Base-by-base conservation (phyloP, 2,888 invertebrate species). In the Chymomyza caudatula region DNA sequence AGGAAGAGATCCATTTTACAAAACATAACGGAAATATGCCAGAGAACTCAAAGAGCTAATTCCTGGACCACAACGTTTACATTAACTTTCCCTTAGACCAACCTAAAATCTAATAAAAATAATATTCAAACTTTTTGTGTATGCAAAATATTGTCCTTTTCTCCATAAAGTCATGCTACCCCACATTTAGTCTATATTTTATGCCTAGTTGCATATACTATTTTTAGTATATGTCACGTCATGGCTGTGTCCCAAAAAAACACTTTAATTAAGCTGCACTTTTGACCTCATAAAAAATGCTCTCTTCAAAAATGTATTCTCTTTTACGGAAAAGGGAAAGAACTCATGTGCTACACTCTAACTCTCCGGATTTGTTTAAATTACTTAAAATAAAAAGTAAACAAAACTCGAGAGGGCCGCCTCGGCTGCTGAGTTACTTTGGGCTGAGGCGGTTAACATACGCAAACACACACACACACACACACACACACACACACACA, bases 191-290 rank as follows among this genome's bases (percentile, higher is more conserved):
- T 11, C 0, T 37, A 11, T 11, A 37, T 37, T 37, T 37, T 11
- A 37, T 37, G 29, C 29, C 29, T 37, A 37, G 29, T 37, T 37
- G 29, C 29, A 37, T 37, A 37, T 37, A 11, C 29, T 37, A 37
- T 11, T 37, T 47, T 47, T 47, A 8, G 47, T 19, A 19, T 19
- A 17, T 47, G 47, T 47, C 47, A 37, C 47, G n/a, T 19, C 19
- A 47, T 19, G 15, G 15, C 47, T 11, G 15, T n/a, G 42, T 22
- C 25, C 51, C 43, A 19, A 19, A 4, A 62, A 70, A 65, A 65
- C 59, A 58, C 76, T 61, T 73, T 76, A 62, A 78, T 77, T 76
- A 78, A 82, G 78, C 63, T 62, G 67, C 67, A 81, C 82, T 77
- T n/a, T 76, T 65, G 53, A 65, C 37, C 64, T 67, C 59, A 67